Evolutionary conservation across 2,113 vertebrate species (phyloP).

Genomic region (Psammodynastes pulverulentus): DNA sequence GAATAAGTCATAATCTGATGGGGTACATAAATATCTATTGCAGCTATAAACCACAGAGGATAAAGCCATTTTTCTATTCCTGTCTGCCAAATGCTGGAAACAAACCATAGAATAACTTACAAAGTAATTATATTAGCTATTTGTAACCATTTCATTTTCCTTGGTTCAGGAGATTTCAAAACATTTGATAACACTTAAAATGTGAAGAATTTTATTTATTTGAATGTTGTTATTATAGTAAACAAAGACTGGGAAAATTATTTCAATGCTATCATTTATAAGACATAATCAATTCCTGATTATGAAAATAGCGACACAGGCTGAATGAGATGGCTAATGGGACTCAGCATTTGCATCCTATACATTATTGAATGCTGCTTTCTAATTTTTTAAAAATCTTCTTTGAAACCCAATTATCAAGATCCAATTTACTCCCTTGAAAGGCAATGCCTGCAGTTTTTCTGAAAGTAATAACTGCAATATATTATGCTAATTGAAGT

Average conservation of each 20-base stretch:
- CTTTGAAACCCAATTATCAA: conserved; percentile 60
- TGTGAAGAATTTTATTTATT: background rate
- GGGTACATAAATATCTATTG: conserved; percentile 37
- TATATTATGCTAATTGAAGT: conserved; percentile 59
- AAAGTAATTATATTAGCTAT: conserved; percentile 1
- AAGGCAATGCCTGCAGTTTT: conserved; percentile 55
- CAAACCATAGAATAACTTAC: background rate
- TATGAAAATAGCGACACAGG: conserved; percentile 11
- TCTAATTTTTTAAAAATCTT: conserved; percentile 53
- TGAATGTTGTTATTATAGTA: background rate
- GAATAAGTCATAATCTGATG: conserved; percentile 28
- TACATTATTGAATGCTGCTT: conserved; percentile 52
- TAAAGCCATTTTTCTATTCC: conserved; percentile 17
- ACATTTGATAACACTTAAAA: background rate
- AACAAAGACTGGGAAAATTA: background rate
- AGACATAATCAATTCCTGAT: conserved; percentile 24
- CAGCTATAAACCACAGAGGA: conserved; percentile 3
- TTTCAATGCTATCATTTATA: conserved; percentile 6
- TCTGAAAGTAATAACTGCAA: conserved; percentile 61
- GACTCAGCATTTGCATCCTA: conserved; percentile 38
- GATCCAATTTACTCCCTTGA: conserved; percentile 56
- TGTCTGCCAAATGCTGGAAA: conserved; percentile 19
- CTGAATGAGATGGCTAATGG: conserved; percentile 25
- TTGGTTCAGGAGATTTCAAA: background rate
- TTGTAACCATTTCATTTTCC: background rate